Evolutionary conservation across 2,797 vertebrate genomes (phyloP).

Genomic region (Sylvilagus floridanus): DNA sequence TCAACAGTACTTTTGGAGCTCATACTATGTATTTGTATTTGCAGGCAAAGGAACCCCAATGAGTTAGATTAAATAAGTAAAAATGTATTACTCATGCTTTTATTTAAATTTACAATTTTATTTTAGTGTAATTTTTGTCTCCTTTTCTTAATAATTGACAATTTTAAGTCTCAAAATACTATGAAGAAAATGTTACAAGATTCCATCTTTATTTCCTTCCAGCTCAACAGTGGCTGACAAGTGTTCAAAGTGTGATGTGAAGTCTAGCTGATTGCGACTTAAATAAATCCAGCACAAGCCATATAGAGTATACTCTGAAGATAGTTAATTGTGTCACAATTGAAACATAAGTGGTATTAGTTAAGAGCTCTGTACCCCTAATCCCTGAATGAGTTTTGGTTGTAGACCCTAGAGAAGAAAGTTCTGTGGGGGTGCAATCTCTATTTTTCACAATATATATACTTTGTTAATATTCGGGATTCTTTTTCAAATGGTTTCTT

Average conservation of each 20-base stretch:
- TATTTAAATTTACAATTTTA: slow-evolving; percentile 23
- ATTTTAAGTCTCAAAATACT: neutral
- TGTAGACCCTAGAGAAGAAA: neutral
- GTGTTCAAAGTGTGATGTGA: slow-evolving; percentile 1
- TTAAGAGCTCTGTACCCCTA: neutral
- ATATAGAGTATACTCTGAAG: neutral
- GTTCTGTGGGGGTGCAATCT: neutral
- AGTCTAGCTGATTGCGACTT: neutral
- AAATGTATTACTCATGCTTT: neutral
- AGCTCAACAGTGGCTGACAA: neutral
- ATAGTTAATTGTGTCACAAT: slow-evolving; percentile 16
- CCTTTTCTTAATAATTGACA: neutral
- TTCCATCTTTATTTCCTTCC: slow-evolving; percentile 31
- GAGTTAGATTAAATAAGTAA: neutral
- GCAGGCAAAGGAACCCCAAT: neutral
- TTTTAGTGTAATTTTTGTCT: neutral
- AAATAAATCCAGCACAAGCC: neutral
- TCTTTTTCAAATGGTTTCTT: neutral
- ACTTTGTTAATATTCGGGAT: neutral
- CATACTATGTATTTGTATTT: neutral
- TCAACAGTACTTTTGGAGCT: neutral
- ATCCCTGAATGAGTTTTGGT: neutral
- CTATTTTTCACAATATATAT: neutral
- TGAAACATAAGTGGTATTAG: neutral
- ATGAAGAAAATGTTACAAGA: neutral